A percentile compares a stretch with the other conserved stretches of the same genome.
These are phyloP conservation scores for Drosophila watanabei DNA, from an alignment of 1,140 invertebrate species.

Conservation along the genomic window DNA sequence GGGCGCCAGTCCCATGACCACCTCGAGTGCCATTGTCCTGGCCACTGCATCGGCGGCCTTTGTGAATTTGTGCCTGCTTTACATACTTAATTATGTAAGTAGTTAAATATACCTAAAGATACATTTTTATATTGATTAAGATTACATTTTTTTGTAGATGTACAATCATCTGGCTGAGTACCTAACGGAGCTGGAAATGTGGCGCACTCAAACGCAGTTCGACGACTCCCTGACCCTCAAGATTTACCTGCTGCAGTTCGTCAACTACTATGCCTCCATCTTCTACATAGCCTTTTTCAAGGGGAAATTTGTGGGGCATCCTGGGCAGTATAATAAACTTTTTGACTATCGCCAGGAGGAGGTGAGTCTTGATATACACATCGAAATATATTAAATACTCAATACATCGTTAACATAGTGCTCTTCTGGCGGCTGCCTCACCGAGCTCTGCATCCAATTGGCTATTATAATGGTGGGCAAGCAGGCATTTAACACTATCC, in stretches of 20 bases:
- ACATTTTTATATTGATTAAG: neutral
- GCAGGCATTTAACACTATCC: slow-evolving; percentile 96
- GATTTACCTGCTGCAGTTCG: slow-evolving; percentile 98
- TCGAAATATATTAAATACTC: too few species aligned
- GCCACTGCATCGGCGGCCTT: slow-evolving; percentile 94
- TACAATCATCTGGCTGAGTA: slow-evolving; percentile 96
- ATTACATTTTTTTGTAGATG: slow-evolving; percentile 87
- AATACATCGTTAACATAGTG: too few species aligned
- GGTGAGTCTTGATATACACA: slow-evolving; percentile 87
- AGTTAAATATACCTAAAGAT: slow-evolving; percentile 16
- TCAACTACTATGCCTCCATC: slow-evolving; percentile 99
- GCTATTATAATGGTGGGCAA: slow-evolving; percentile 98
- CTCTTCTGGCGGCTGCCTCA: slow-evolving; percentile 95
- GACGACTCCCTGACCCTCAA: slow-evolving; percentile 98
- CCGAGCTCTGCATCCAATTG: slow-evolving; percentile 96
- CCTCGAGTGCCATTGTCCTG: slow-evolving; percentile 91
- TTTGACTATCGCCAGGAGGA: slow-evolving; percentile 94
- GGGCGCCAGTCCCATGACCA: slow-evolving; percentile 88
- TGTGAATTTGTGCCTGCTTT: slow-evolving; percentile 94
- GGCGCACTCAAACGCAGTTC: slow-evolving; percentile 98
- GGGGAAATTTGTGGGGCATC: slow-evolving; percentile 95
- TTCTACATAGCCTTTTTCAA: slow-evolving; percentile 99
- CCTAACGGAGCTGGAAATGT: slow-evolving; percentile 97
- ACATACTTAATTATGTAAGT: slow-evolving; percentile 94
- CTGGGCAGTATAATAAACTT: slow-evolving; percentile 91